Base-by-base conservation (phyloP, 2,797 vertebrate genomes). In the Melanotaenia trifasciata region DNA sequence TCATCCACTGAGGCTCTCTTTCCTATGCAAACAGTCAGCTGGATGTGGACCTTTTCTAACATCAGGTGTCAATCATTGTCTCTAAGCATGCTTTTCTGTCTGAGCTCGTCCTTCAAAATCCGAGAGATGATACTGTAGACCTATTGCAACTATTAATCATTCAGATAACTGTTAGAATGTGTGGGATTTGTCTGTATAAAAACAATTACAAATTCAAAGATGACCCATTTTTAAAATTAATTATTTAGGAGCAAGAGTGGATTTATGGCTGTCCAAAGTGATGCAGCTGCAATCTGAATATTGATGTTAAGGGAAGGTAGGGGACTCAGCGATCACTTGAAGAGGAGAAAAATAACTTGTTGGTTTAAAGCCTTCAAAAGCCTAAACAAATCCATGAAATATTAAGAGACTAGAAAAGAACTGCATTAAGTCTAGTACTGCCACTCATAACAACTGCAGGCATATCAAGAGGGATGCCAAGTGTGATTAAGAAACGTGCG, bases 381-480 rank as follows among this genome's bases (percentile, higher is more conserved):
- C 82, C 47, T 84, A 87, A 92, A 87, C 81, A 88, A 86, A 89
- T 85, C 68, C 56, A 78, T 88, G 75, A 91, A 87, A 88, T 82
- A 85, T 69, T 84, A 67, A 87, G 68, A 78, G 78, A 65, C 20
- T 50, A 18, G 32, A 74, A 71, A 77, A 66, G 69, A 70, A 68
- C 62, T 30, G 50, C 68, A 76, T 73, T 57, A 73, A 75, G 65
- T 77, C 33, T 14, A 54, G n/a, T 38, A 22, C 60, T 71, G 70
- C 47, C 70, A 64, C 43, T 83, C 69, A 67, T 16, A 64, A 36
- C 38, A 51, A 47, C 51, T 80, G 75, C 60, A 33, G 32, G 61
- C 45, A 63, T 47, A 64, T 82, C 67, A 72, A 65, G 45, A 58
- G 38, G 64, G 60, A 80, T 68, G 73, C 80, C 43, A 60, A 58